Percentiles rank a stretch among this genome's conserved stretches.
These are phyloP conservation scores for Nephrotoma guestfalica DNA, from an alignment of 2,888 invertebrate genomes.

Conservation along the genomic window DNA sequence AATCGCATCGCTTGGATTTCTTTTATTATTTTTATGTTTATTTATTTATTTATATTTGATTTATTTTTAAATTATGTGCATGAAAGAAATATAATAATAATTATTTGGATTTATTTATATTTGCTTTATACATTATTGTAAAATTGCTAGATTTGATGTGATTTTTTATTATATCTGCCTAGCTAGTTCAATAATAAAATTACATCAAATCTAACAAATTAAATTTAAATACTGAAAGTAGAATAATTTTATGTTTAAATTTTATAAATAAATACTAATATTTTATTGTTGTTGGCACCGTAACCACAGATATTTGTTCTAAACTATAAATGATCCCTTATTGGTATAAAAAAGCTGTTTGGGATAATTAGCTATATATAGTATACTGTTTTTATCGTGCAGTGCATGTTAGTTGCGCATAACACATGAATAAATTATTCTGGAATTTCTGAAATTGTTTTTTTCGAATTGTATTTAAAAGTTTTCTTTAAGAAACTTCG, in stretches of 20 bases:
- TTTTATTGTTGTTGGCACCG: background rate
- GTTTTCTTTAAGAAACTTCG: constrained; percentile 6
- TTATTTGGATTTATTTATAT: background rate
- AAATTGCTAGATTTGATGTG: background rate
- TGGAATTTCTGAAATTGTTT: background rate
- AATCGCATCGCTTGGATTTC: constrained; percentile 32
- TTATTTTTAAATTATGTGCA: background rate
- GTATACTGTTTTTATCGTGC: background rate
- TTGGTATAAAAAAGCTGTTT: background rate
- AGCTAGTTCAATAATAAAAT: background rate
- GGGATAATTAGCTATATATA: background rate
- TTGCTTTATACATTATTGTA: background rate
- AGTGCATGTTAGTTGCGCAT: background rate
- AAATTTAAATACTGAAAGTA: background rate
- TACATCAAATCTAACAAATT: background rate
- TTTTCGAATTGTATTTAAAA: background rate
- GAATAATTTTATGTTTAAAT: background rate
- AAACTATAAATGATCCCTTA: background rate
- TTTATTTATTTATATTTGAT: background rate
- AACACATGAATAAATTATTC: background rate
- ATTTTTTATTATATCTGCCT: background rate
- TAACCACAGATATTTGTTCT: background rate
- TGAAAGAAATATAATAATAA: constrained; percentile 1
- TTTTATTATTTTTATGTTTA: constrained; percentile 11
- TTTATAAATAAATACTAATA: background rate